These are phyloP conservation scores for Egretta garzetta DNA, from an alignment of 2,113 vertebrate genomes.

Conservation along the genomic window DNA sequence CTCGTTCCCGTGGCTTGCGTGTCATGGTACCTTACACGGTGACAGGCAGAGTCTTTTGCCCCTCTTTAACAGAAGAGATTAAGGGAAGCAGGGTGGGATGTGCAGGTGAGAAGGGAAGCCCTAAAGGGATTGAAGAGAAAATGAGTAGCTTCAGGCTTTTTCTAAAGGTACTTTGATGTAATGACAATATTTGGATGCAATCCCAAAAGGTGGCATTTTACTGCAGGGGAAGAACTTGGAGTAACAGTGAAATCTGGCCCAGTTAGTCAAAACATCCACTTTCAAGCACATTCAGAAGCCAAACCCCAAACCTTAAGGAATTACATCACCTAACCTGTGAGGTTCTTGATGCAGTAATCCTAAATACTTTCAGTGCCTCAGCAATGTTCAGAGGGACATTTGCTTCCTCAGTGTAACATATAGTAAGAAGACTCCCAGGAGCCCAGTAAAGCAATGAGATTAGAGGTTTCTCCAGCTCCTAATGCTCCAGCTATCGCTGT, in stretches of 20 bases:
- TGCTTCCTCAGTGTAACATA: neutral
- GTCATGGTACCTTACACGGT: fast-evolving
- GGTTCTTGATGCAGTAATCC: neutral
- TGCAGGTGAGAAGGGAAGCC: neutral
- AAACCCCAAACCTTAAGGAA: neutral
- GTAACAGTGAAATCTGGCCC: neutral
- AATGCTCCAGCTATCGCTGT: neutral
- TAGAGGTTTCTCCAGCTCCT: neutral
- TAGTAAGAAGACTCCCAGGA: neutral
- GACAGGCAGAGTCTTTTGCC: neutral
- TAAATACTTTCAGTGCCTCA: neutral
- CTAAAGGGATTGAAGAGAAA: neutral
- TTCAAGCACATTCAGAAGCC: neutral
- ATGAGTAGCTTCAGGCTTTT: neutral
- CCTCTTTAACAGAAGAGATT: neutral
- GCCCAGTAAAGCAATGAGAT: neutral
- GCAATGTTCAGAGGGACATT: neutral
- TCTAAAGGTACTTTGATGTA: neutral
- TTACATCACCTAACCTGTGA: neutral
- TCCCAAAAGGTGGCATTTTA: neutral
- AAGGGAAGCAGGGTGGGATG: neutral
- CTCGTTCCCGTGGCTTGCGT: neutral
- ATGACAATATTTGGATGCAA: fast-evolving
- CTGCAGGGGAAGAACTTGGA: neutral
- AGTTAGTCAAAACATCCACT: neutral